phyloP scores from a whole-genome alignment of 1,140 invertebrate species.

The Potamilus streckersoni region DNA sequence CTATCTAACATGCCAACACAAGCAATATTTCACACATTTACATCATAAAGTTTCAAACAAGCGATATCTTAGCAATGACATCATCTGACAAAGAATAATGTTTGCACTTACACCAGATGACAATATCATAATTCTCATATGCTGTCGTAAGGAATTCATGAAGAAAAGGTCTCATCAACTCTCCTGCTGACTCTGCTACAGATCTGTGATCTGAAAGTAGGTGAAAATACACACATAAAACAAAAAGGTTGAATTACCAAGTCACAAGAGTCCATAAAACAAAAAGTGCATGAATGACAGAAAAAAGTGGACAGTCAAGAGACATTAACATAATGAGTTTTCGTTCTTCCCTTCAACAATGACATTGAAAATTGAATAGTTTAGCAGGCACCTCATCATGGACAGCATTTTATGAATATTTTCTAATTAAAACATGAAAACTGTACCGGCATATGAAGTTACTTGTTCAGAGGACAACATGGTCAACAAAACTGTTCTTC shows the following conservation, averaged over 20 bases:
- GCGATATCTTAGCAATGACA: background rate
- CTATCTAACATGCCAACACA: too few relatives aligned
- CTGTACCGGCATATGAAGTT: too few relatives aligned
- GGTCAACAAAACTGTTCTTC: too few relatives aligned
- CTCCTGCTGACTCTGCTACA: conserved; percentile 85
- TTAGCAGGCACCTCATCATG: too few relatives aligned
- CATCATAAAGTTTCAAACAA: too few relatives aligned
- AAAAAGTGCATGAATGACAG: background rate
- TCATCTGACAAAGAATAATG: background rate
- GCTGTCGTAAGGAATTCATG: conserved; percentile 95
- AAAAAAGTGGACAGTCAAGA: background rate
- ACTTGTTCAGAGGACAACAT: too few relatives aligned
- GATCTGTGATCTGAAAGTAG: conserved; percentile 84
- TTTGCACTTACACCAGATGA: conserved; percentile 71
- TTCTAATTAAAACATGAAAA: too few relatives aligned
- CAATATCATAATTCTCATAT: conserved; percentile 79
- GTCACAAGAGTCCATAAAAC: too few relatives aligned
- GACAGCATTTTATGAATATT: too few relatives aligned
- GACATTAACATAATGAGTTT: background rate
- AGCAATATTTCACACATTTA: too few relatives aligned
- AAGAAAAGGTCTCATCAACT: conserved; percentile 94
- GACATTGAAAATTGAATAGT: too few relatives aligned
- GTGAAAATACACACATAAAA: background rate
- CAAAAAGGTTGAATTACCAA: background rate
- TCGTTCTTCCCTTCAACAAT: background rate